Percentiles rank a stretch among this genome's conserved stretches.
phyloP scores from a whole-genome alignment of 2,113 vertebrate species.

The Hemichromis elongatus region DNA sequence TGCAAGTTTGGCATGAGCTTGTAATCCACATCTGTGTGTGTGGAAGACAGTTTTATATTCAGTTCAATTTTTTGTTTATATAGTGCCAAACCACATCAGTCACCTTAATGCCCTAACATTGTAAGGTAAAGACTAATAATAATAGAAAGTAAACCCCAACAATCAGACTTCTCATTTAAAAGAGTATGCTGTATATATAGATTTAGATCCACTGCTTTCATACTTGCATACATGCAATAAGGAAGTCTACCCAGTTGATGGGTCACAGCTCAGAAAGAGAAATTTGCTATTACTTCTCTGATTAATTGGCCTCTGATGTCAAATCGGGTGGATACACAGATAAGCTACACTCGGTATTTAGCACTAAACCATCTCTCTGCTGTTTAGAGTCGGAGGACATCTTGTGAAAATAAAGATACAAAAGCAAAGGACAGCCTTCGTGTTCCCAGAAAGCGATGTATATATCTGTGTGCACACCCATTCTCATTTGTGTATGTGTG shows the following conservation, averaged over 20 bases:
- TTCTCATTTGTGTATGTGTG: conserved; percentile 28
- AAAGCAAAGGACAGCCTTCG: background rate
- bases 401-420: background rate
- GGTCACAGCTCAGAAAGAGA: background rate
- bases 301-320: background rate
- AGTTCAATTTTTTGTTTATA: background rate
- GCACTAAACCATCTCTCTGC: background rate
- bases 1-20: background rate
- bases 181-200: background rate
- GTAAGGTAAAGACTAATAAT: background rate
- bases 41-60: background rate
- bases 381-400: background rate
- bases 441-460: background rate
- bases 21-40: background rate
- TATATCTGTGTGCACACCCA: conserved; percentile 4
- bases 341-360: background rate
- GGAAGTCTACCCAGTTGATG: background rate
- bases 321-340: background rate
- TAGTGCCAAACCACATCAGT: background rate
- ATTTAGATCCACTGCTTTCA: background rate
- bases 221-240: background rate
- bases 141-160: background rate
- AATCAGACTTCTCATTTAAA: background rate
- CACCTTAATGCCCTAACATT: background rate
- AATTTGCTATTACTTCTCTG: background rate